Base-by-base conservation (phyloP, 2,888 invertebrate species). In the Lithosia quadra region DNA sequence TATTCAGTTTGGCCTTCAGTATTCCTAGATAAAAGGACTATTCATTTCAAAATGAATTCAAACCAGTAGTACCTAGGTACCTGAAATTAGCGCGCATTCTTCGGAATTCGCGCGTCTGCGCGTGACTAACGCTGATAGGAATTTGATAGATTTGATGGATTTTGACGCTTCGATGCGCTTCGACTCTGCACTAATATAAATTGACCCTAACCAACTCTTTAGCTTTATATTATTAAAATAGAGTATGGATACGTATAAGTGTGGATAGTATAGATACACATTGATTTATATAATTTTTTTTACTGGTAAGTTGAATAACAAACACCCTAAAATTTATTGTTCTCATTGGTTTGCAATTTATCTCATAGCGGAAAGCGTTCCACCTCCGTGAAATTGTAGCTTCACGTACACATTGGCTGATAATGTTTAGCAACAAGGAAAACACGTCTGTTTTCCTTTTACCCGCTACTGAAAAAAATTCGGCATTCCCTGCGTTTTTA, bases 331-430 rank as follows among this genome's bases (percentile, higher is more conserved):
- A 49, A 49, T 49, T 49, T 49, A n/a, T 49, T 49, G 18, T 49
- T n/a, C 49, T 49, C 49, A 49, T 49, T 49, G 49, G 49, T n/a
- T n/a, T 49, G 49, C 49, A n/a, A 49, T 49, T 49, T 49, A 49
- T 49, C n/a, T 49, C 49, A 49, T 49, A 67, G 49, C 65, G 22
- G 28, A 65, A 63, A 68, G 63, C 36, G 36, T 71, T 74, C 76
- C 69, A 74, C 67, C 64, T 71, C 79, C 83, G 79, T 84, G 79
- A 84, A 83, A 84, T 80, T 75, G 77, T 77, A 80, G 70, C 66
- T 71, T 72, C 68, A 75, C 79, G 77, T 81, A 75, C 73, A 76
- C 73, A 78, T 77, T 69, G 77, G 71, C 73, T 71, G 75, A 72
- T 81, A 81, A 82, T 82, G 82, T 81, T 82, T 81, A 77, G 74